Conservation (phyloP, 2,113 vertebrate genomes). For the Euleptes europaea region DNA sequence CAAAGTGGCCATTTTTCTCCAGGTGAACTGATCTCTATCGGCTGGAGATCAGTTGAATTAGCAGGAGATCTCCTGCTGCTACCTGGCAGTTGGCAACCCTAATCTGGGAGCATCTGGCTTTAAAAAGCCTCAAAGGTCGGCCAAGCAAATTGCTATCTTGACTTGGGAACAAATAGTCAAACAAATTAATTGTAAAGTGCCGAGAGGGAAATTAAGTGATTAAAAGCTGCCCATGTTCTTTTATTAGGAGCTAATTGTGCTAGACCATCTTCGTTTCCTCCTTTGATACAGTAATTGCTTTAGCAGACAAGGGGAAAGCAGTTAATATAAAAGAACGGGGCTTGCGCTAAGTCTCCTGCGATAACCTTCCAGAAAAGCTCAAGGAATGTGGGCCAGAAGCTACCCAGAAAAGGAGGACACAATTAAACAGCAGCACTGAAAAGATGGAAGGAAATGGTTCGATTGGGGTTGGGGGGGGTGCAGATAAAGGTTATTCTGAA, state of each 20-base stretch:
- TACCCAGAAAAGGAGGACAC: background rate
- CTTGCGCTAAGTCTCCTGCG: background rate
- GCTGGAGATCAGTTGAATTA: too few relatives aligned
- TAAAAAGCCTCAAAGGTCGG: background rate
- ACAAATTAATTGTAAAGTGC: slow-evolving; percentile 22
- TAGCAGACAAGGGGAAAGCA: background rate
- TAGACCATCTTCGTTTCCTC: background rate
- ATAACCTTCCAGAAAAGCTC: background rate
- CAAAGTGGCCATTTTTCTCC: too few relatives aligned
- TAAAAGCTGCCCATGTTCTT: slow-evolving; percentile 7
- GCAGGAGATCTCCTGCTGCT: too few relatives aligned
- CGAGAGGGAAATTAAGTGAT: slow-evolving; percentile 26
- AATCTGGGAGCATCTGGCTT: background rate
- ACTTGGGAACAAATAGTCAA: background rate
- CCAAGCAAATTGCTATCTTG: background rate
- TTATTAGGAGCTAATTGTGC: slow-evolving; percentile 29
- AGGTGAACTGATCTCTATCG: too few relatives aligned
- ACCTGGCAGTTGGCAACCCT: too few relatives aligned
- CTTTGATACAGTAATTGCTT: slow-evolving; percentile 23
- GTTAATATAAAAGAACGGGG: background rate
- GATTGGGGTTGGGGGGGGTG: too few relatives aligned
- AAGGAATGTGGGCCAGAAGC: background rate
- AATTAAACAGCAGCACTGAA: background rate
- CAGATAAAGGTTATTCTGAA: background rate
- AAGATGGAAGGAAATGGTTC: background rate